Evolutionary conservation across 2,797 vertebrate species (phyloP).

Genomic region (Diceros bicornis): DNA sequence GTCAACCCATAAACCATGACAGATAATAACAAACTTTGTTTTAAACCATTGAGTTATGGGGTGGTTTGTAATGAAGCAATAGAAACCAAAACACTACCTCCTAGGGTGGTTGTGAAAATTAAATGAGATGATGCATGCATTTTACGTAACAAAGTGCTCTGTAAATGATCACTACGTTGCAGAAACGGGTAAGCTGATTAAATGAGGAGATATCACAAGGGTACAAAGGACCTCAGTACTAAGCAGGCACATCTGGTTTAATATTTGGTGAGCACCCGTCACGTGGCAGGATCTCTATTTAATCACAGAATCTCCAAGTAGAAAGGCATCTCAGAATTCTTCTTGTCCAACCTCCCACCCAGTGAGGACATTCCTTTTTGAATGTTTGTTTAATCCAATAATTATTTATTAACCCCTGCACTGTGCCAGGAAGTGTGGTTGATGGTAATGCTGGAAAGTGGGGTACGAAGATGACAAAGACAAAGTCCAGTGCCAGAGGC

Average conservation of each 20-base stretch:
- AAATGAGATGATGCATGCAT: neutral
- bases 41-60: neutral
- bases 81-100: neutral
- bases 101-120: neutral
- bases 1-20: neutral
- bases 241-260: neutral
- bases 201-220: neutral
- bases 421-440: neutral
- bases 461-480: neutral
- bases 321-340: neutral
- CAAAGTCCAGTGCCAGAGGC: neutral
- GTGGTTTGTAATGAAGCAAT: neutral
- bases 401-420: neutral
- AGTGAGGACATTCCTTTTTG: neutral
- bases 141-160: neutral
- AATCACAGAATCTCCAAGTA: neutral
- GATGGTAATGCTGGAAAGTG: neutral
- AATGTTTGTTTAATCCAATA: slow-evolving; percentile 12
- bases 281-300: neutral
- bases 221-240: neutral
- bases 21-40: neutral
- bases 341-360: neutral
- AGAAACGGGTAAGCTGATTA: neutral
- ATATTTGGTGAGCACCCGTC: neutral
- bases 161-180: neutral